Evolutionary conservation across 1,140 invertebrate species (phyloP).

Genomic region (Apis cerana): DNA sequence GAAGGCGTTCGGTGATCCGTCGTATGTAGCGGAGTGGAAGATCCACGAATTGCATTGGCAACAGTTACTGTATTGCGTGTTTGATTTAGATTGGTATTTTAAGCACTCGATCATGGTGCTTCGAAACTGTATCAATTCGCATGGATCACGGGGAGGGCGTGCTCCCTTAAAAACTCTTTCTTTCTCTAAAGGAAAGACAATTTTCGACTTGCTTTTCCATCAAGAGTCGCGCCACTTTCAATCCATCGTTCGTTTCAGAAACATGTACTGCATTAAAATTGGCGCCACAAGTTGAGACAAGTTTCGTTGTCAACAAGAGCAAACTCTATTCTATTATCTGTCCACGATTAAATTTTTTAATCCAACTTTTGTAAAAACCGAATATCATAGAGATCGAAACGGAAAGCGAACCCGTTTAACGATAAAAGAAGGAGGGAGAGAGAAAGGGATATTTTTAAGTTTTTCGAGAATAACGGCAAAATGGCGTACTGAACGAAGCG

Average conservation of each 20-base stretch:
- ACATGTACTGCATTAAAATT: neutral
- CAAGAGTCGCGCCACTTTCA: neutral
- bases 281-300: too few relatives aligned
- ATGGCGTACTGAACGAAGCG: too few relatives aligned
- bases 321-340: too few relatives aligned
- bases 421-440: neutral
- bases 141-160: neutral
- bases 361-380: too few relatives aligned
- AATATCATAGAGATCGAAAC: too few relatives aligned
- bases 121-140: neutral
- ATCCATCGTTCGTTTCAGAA: neutral
- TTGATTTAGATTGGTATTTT: constrained; percentile 6
- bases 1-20: neutral
- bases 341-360: too few relatives aligned
- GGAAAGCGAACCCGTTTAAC: neutral
- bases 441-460: neutral
- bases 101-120: neutral
- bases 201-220: neutral
- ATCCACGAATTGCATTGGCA: neutral
- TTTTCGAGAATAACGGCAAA: neutral
- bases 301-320: too few relatives aligned
- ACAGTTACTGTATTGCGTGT: neutral
- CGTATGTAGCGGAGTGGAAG: neutral
- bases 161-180: neutral
- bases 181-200: neutral